Evolutionary conservation across 2,797 vertebrate species (phyloP), one percentile per base, ranked within the genome.

Genomic region (Melanogrammus aeglefinus): DNA sequence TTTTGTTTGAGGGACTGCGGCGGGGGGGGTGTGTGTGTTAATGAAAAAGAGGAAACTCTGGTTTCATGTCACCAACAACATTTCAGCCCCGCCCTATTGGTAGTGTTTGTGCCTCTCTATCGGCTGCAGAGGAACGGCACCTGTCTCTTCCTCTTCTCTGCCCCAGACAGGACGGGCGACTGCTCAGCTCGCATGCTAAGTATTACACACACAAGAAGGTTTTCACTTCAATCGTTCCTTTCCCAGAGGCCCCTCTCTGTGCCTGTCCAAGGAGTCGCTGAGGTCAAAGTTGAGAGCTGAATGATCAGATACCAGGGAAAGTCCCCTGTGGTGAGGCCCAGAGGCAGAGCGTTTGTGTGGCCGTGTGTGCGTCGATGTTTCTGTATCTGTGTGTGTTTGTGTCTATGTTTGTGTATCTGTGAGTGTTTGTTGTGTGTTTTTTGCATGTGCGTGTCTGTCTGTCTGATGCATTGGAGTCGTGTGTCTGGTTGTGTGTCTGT

Each of bases 181-280:
- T 89, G 85, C 83, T 82, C 82, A 83, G 80, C 80, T 87, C 79
- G 81, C 88, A 87, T 90, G 86, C 84, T 91, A 87, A 89, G 87
- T 91, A 88, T 92, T 92, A 91, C 90, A 89, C 86, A 82, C 74
- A 85, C 78, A 82, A 80, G 81, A 86, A 74, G 83, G 88, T 91
- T 88, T 90, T 90, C 90, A 57, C 47, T 57, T 57, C 18, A 6
- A 57, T 57, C 47, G 1, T 18, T 21, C 47, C 47, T 21, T n/a
- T 6, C 47, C 47, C 47, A 57, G 47, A 57, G 18, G 16, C 44
- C 44, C 10, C 44, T 47, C 44, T 14, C 44, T 16, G 12, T 47
- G 12, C 13, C 44, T 47, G 44, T 12, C 44, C 44, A 66, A 12
- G 80, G 81, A 80, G 79, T 74, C 21, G 9, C n/a, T 72, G 31